Evolutionary conservation across 2,888 invertebrate genomes (phyloP).

Genomic region (Melieria omissa): DNA sequence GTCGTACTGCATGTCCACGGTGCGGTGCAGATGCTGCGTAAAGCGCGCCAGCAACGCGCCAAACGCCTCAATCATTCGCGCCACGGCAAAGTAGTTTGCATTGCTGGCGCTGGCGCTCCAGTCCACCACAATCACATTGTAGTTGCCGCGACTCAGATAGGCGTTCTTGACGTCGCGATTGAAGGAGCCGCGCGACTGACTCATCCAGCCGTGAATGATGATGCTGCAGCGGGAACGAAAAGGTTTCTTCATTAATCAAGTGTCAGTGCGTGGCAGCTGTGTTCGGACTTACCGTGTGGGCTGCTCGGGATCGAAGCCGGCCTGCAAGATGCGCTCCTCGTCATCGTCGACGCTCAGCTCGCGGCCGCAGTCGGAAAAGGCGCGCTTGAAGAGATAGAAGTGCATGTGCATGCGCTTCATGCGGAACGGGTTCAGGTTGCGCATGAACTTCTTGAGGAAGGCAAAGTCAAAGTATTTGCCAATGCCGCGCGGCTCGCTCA

Average conservation of each 20-base stretch:
- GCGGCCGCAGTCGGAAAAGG: conserved; percentile 53
- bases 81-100: conserved; percentile 58
- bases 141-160: conserved; percentile 53
- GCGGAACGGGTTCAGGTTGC: conserved; percentile 55
- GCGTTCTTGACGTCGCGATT: conserved; percentile 58
- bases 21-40: conserved; percentile 52
- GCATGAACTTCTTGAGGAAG: conserved; percentile 54
- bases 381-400: conserved; percentile 55
- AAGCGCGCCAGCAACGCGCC: conserved; percentile 56
- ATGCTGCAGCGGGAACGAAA: conserved; percentile 42
- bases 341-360: conserved; percentile 48
- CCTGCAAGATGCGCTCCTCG: conserved; percentile 43
- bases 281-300: conserved; percentile 52
- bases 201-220: conserved; percentile 63
- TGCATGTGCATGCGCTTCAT: conserved; percentile 51
- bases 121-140: conserved; percentile 59
- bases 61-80: conserved; percentile 53
- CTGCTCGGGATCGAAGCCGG: conserved; percentile 55
- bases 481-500: conserved; percentile 50
- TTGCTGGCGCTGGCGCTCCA: conserved; percentile 60
- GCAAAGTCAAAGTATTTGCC: conserved; percentile 51
- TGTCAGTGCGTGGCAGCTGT: neutral
- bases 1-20: conserved; percentile 45
- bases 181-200: conserved; percentile 56
- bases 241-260: neutral